Conservation (phyloP, 2,888 invertebrate genomes). For the Leuctra nigra region DNA sequence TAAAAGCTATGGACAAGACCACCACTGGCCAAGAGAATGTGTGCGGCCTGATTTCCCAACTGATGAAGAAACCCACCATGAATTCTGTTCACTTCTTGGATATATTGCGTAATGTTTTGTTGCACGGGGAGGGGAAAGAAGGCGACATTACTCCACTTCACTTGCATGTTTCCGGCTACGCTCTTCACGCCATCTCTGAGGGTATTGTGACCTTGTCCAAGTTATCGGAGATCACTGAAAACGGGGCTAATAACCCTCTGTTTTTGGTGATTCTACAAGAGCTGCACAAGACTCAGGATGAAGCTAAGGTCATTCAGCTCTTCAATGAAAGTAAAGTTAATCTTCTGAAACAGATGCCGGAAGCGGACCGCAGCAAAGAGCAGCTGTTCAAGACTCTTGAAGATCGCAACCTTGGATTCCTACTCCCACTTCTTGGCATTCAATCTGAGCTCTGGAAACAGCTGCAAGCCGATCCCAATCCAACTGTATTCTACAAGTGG, state of each 20-base stretch:
- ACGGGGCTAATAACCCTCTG: slow-evolving; percentile 79
- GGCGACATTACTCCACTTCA: slow-evolving; percentile 66
- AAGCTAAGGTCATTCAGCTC: slow-evolving; percentile 63
- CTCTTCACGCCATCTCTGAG: slow-evolving; percentile 50
- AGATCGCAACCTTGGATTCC: slow-evolving; percentile 77
- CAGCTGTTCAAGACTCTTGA: slow-evolving; percentile 73
- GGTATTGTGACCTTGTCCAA: slow-evolving; percentile 64
- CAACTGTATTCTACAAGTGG: slow-evolving; percentile 86
- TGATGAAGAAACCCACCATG: slow-evolving; percentile 59
- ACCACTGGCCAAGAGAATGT: slow-evolving; percentile 58
- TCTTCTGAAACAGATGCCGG: slow-evolving; percentile 70
- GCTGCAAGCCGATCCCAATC: slow-evolving; percentile 75
- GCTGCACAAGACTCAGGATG: slow-evolving; percentile 68
- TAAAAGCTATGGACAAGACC: slow-evolving; percentile 59
- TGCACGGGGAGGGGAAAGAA: slow-evolving; percentile 65
- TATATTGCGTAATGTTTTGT: slow-evolving; percentile 59
- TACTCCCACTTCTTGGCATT: slow-evolving; percentile 81
- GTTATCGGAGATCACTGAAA: slow-evolving; percentile 67
- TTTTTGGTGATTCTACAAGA: slow-evolving; percentile 82
- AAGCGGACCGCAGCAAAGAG: slow-evolving; percentile 74
- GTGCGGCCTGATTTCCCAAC: slow-evolving; percentile 56
- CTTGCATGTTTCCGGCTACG: slow-evolving; percentile 55
- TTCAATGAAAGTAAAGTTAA: slow-evolving; percentile 79
- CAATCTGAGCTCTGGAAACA: slow-evolving; percentile 83
- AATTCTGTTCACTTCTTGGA: slow-evolving; percentile 57